A percentile compares a stretch with the other conserved stretches of the same genome.
These are phyloP conservation scores for Mycogona germanica DNA, from an alignment of 2,888 invertebrate genomes.

Conservation along the genomic window DNA sequence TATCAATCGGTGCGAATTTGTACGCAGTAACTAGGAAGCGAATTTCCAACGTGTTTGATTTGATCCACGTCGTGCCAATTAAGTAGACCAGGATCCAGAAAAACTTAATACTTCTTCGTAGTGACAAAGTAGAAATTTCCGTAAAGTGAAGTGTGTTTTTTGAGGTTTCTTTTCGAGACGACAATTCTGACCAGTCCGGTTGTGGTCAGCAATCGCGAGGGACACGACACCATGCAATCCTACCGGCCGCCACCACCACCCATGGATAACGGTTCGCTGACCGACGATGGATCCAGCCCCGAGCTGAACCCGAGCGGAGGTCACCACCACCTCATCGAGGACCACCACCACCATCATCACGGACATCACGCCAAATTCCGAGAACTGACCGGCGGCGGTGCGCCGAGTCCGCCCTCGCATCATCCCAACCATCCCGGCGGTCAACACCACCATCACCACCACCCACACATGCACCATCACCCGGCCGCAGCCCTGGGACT, in stretches of 20 bases:
- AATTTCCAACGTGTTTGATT: too few species aligned
- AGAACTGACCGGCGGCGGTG: background rate
- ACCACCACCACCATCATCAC: background rate
- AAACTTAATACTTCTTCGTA: too few species aligned
- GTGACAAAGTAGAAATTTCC: too few species aligned
- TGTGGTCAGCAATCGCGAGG: too few species aligned
- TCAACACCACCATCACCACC: background rate
- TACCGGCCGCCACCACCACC: slow-evolving; percentile 8
- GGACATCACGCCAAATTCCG: slow-evolving; percentile 5
- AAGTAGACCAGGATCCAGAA: too few species aligned
- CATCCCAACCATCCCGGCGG: background rate
- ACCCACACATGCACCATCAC: background rate
- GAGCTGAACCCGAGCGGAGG: background rate
- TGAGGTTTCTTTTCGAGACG: too few species aligned
- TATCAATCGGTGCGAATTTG: too few species aligned
- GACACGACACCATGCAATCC: background rate
- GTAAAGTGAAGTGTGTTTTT: too few species aligned
- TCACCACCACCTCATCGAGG: background rate
- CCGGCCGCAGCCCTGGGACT: background rate
- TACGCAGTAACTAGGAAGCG: too few species aligned
- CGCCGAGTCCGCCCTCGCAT: too few species aligned
- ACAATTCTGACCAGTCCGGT: too few species aligned
- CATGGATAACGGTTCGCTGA: slow-evolving; percentile 11
- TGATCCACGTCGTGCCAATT: too few species aligned
- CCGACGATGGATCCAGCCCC: slow-evolving; percentile 8